Evolutionary conservation across 1,140 invertebrate species (phyloP), one percentile per base, ranked within the genome.

Genomic region (Aphelenchoides avenae): DNA sequence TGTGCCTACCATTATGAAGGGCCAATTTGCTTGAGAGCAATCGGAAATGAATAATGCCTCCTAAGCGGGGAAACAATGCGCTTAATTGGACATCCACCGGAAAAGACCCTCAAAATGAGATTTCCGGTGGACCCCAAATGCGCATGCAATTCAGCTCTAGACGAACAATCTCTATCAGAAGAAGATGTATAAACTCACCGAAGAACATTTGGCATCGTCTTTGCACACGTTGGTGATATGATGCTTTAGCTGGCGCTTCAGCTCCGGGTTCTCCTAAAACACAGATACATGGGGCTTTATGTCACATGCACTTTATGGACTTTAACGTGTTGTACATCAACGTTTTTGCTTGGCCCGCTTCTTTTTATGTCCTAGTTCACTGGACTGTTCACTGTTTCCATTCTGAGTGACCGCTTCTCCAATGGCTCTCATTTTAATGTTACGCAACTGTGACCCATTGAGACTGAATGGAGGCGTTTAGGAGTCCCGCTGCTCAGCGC

Each of bases 201-300:
- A 67, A 37, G 65, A 48, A 24, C 65, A 67, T n/a, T 68, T 49
- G 9, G 15, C 13, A 48, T 67, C 65, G 9, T 63, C 61, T 33
- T 58, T 61, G 61, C 65, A 67, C 2, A 67, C 40, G 34, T 29
- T 57, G 33, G 54, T 36, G 22, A 57, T 67, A 30, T 65, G 50
- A 27, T 67, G 65, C 24, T 46, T 54, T 26, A 67, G 41, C 34
- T 67, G 44, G 27, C 61, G 42, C 34, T 61, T 37, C 15, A 56
- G 29, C 18, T 68, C 57, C 29, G 65, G 26, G 36, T 69, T 56
- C n/a, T n/a, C n/a, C n/a, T n/a, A n/a, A n/a, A n/a, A n/a, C n/a
- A n/a, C n/a, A n/a, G n/a, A n/a, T n/a, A n/a, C n/a, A n/a, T n/a
- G n/a, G n/a, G n/a, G n/a, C n/a, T n/a, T n/a, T n/a, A n/a, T n/a